phyloP scores from a whole-genome alignment of 2,113 vertebrate species.

The Aldabrachelys gigantea region DNA sequence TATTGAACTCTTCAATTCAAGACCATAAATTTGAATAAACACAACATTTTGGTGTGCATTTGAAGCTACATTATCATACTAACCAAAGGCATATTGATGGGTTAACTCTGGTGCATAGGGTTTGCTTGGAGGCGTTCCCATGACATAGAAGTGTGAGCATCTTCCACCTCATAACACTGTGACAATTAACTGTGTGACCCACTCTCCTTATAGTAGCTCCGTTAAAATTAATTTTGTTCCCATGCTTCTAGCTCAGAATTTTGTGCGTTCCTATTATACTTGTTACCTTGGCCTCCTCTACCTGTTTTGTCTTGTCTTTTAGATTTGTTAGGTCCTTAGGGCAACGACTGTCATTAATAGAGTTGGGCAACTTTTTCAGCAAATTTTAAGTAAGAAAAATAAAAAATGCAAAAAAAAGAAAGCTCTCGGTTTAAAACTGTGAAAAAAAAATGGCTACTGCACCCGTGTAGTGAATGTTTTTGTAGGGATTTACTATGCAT shows the following conservation, averaged over 20 bases:
- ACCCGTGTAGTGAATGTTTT: not conserved
- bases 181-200: not conserved
- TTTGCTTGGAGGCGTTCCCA: slow-evolving; percentile 31
- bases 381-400: not conserved
- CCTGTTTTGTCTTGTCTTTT: not conserved
- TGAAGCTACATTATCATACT: slow-evolving; percentile 58
- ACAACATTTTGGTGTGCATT: slow-evolving; percentile 47
- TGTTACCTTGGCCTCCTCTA: not conserved
- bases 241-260: not conserved
- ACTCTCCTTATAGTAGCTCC: not conserved
- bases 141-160: slow-evolving; percentile 29
- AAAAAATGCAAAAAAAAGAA: not conserved
- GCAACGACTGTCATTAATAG: not conserved
- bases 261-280: not conserved
- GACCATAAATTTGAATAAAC: slow-evolving; percentile 65
- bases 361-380: not conserved
- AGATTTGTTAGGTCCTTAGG: not conserved
- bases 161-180: slow-evolving; percentile 25
- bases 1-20: not conserved
- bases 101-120: slow-evolving; percentile 26
- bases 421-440: not conserved
- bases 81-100: slow-evolving; percentile 31
- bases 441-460: not conserved
- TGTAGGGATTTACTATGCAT: not conserved
- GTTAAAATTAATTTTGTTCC: not conserved